Evolutionary conservation across 2,113 vertebrate species (phyloP), one percentile per base, ranked within the genome.

Genomic region (Hemichromis elongatus): DNA sequence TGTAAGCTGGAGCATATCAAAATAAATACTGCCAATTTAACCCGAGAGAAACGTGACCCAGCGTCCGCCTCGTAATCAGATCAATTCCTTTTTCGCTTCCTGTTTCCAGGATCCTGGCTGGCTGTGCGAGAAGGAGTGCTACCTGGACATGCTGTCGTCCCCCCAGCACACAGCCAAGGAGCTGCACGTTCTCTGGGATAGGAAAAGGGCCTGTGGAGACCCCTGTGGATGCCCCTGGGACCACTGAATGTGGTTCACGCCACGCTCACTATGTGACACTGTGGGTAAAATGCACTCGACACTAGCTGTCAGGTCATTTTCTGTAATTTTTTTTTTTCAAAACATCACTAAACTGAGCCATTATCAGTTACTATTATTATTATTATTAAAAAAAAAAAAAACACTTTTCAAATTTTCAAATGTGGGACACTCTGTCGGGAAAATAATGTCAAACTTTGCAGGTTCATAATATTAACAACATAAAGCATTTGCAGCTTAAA

Each of bases 61-160:
- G n/a, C 21, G 8, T 33, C 16, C 8, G 14, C 19, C 35, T 84
- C 56, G 73, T 79, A 56, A 42, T 50, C 30, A 18, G 3, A 66
- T 66, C 5, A 5, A 37, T 66, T 66, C 8, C 8, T 37, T 21
- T 37, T 13, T 4, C 19, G 10, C 61, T 21, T 66, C 9, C 16
- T 28, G 5, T 53, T 37, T 9, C 75, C 95, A 99, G 98, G 99
- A 99, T 45, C 77, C 96, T 12, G 96, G 97, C 66, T 99, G 99
- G 99, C 87, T 99, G 63, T 99, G 99, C 86, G 98, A 99, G 94
- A 98, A 99, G 92, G 97, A 97, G 0, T 99, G 99, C 12, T 97
- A 96, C 84, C 86, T 96, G 6, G 98, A 98, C 45, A 99, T 99
- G 97, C 93, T 99, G 86, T 99, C 98, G 7, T 99, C 99, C 4